phyloP scores from a whole-genome alignment of 2,888 invertebrate species.

The Hirtodrosophila histrioides region DNA sequence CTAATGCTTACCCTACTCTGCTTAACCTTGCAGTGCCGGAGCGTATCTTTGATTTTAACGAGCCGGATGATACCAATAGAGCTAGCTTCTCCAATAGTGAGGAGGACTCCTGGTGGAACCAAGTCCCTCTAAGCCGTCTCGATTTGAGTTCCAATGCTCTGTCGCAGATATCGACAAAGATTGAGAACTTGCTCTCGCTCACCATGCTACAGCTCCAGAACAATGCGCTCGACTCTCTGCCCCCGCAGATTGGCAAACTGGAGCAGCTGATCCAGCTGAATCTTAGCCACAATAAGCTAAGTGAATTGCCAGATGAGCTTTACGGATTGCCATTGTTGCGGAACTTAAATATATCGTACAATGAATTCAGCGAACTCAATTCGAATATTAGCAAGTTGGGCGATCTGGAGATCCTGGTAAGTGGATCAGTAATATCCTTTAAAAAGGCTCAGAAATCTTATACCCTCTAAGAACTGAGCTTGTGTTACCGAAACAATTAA shows the following conservation, averaged over 20 bases:
- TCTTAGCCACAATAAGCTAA: conserved; percentile 89
- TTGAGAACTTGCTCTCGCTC: conserved; percentile 88
- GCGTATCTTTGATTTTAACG: conserved; percentile 90
- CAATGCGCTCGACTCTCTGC: conserved; percentile 90
- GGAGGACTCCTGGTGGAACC: conserved; percentile 92
- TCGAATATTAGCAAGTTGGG: conserved; percentile 91
- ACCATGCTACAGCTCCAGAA: conserved; percentile 92
- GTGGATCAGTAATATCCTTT: conserved; percentile 9
- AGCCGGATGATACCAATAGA: conserved; percentile 87
- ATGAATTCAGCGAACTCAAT: conserved; percentile 88
- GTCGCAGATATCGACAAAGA: conserved; percentile 87
- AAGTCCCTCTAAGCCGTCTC: conserved; percentile 90
- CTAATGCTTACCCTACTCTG: conserved; percentile 10
- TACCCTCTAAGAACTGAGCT: too few species aligned
- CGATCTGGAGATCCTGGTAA: conserved; percentile 90
- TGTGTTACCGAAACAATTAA: too few species aligned
- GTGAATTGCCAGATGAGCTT: conserved; percentile 87
- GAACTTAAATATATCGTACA: conserved; percentile 90
- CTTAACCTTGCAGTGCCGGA: conserved; percentile 91
- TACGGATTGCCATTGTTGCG: conserved; percentile 89
- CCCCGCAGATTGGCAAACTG: conserved; percentile 90
- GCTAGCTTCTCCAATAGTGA: conserved; percentile 85
- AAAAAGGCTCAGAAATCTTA: too few species aligned
- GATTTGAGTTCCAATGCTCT: conserved; percentile 91
- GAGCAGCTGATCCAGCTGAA: conserved; percentile 88